These are phyloP conservation scores for Paramacrobiotus metropolitanus DNA, from an alignment of 1,140 invertebrate genomes.

Conservation along the genomic window DNA sequence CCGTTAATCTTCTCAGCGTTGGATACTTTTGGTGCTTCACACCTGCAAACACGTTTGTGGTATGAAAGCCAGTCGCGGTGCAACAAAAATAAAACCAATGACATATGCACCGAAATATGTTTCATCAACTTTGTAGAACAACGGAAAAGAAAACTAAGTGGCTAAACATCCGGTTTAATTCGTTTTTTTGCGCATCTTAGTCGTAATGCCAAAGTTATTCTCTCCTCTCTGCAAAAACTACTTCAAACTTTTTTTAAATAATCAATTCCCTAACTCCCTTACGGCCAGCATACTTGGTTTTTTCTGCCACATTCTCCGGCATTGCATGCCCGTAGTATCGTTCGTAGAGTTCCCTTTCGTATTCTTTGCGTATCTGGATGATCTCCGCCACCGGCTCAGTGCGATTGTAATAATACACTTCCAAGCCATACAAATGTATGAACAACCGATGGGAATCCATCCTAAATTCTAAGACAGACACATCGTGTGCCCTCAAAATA, in stretches of 20 bases:
- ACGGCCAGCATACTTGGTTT: not conserved
- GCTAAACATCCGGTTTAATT: too few species aligned
- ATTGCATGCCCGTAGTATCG: not conserved
- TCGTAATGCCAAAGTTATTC: too few species aligned
- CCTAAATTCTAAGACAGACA: not conserved
- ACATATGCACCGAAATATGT: too few species aligned
- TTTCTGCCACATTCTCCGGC: not conserved
- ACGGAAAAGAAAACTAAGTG: too few species aligned
- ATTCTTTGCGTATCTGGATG: not conserved
- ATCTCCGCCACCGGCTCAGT: not conserved
- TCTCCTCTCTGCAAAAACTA: too few species aligned
- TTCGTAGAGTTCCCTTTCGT: not conserved
- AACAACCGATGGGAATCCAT: not conserved
- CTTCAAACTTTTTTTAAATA: too few species aligned
- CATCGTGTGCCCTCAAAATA: too few species aligned
- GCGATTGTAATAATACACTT: not conserved
- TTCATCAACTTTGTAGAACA: too few species aligned
- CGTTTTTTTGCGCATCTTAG: too few species aligned
- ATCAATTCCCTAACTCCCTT: not conserved
- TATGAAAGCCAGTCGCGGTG: not conserved
- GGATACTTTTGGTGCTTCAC: not conserved
- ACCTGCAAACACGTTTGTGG: not conserved
- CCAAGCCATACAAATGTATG: not conserved
- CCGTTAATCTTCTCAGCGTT: not conserved
- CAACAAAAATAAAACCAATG: too few species aligned